These are phyloP conservation scores for Pectinophora gossypiella DNA, from an alignment of 1,140 invertebrate species.

Conservation along the genomic window DNA sequence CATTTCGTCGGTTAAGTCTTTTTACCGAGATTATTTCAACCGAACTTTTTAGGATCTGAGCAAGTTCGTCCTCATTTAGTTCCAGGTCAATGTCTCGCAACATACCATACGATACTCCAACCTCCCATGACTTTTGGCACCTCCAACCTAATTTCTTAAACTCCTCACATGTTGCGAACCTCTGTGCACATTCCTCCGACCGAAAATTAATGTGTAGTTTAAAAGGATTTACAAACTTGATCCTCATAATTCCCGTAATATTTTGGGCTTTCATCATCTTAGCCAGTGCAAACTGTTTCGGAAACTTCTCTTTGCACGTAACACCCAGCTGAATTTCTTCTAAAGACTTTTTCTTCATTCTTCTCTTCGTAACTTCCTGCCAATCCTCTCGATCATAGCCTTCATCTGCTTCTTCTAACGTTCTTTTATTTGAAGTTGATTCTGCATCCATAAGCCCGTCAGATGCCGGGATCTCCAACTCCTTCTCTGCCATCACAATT, in stretches of 20 bases:
- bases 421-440: too few species aligned
- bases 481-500: too few species aligned
- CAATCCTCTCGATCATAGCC: too few species aligned
- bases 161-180: background rate
- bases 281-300: slow-evolving; percentile 1
- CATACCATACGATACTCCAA: too few species aligned
- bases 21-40: background rate
- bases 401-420: too few species aligned
- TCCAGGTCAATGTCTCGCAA: background rate
- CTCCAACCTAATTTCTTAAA: background rate
- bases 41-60: background rate
- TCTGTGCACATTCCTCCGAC: background rate
- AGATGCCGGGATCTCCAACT: too few species aligned
- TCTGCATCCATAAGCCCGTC: too few species aligned
- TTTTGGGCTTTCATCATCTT: background rate
- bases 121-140: background rate
- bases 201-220: background rate
- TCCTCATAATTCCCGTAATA: background rate
- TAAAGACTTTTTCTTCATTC: too few species aligned
- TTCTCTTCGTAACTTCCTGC: too few species aligned
- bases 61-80: too few species aligned
- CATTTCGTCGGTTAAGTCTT: background rate
- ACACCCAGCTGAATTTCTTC: too few species aligned
- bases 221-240: background rate
- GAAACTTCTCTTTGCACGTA: background rate